Conservation (phyloP, 2,113 vertebrate genomes). For the Fukomys damarensis region DNA sequence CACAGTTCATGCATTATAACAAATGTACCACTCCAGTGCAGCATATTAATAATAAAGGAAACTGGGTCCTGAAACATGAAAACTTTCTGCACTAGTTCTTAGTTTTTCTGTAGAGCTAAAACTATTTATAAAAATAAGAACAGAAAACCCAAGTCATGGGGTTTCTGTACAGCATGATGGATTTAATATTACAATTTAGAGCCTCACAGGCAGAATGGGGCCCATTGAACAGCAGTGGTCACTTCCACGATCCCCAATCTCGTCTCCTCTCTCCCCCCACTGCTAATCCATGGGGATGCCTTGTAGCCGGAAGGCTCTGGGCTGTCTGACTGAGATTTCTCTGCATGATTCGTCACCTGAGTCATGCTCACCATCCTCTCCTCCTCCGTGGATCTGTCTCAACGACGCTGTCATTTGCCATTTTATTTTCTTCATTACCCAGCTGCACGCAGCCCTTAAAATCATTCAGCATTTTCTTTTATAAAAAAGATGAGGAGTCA, state of each 20-base stretch:
- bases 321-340: constrained; percentile 36
- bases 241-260: not conserved
- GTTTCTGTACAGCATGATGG: not conserved
- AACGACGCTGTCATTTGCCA: not conserved
- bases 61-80: not conserved
- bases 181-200: not conserved
- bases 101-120: constrained; percentile 39
- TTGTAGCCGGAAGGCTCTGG: not conserved
- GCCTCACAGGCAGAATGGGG: not conserved
- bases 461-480: not conserved
- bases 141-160: not conserved
- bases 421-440: constrained; percentile 66
- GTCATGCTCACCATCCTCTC: not conserved
- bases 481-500: constrained; percentile 31
- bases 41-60: constrained; percentile 26
- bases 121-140: not conserved
- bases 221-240: not conserved
- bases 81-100: not conserved
- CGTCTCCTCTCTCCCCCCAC: not conserved
- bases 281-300: not conserved
- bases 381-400: constrained; percentile 28
- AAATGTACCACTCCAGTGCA: not conserved
- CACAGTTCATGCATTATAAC: not conserved
- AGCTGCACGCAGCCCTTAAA: not conserved
- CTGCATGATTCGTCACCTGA: constrained; percentile 8